Evolutionary conservation across 2,113 vertebrate species (phyloP).

Genomic region (Heterotis niloticus): DNA sequence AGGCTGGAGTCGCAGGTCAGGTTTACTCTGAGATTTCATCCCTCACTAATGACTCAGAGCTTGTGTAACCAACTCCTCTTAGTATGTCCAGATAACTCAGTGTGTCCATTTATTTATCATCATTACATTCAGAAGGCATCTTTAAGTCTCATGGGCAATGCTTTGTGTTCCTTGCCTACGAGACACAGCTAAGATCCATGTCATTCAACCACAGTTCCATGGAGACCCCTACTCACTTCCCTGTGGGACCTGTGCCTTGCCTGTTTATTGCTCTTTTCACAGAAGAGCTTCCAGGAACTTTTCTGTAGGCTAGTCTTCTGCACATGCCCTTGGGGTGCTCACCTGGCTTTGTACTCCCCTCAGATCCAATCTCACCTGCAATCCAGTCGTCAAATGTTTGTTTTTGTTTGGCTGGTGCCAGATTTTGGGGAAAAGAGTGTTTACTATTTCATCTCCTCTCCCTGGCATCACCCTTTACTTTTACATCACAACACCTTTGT

Average conservation of each 20-base stretch:
- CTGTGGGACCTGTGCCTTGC: background rate
- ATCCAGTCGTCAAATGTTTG: background rate
- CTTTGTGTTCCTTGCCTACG: background rate
- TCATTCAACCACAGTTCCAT: background rate
- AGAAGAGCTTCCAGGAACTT: background rate
- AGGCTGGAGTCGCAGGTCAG: conserved; percentile 8
- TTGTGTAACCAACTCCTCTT: conserved; percentile 21
- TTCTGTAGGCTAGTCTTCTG: background rate
- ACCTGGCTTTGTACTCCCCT: background rate
- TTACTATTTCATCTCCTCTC: background rate
- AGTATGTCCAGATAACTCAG: background rate
- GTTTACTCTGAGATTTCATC: conserved; percentile 15
- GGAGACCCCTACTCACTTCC: background rate
- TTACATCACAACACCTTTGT: background rate
- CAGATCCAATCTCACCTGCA: background rate
- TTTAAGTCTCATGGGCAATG: background rate
- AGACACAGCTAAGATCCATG: background rate
- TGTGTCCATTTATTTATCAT: background rate
- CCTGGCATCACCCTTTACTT: background rate
- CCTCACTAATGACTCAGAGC: conserved; percentile 17
- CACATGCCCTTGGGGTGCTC: background rate
- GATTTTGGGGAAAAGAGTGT: conserved; percentile 1
- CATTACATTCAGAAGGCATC: background rate
- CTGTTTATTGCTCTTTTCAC: background rate
- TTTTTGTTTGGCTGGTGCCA: background rate